Evolutionary conservation across 1,140 invertebrate genomes (phyloP).

Genomic region (Apis laboriosa): DNA sequence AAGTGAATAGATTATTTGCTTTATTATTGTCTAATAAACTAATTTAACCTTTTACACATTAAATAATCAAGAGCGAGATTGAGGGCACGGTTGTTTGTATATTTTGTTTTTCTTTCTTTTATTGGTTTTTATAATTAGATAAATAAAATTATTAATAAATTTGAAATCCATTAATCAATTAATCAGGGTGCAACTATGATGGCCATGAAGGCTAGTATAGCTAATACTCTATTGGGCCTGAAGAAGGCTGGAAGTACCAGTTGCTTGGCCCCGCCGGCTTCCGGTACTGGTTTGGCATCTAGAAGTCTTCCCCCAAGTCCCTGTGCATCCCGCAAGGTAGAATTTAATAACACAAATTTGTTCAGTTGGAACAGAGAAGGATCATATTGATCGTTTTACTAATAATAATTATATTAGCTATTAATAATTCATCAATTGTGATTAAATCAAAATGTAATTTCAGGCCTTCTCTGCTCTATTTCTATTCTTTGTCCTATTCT

Average conservation of each 20-base stretch:
- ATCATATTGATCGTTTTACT: conserved; percentile 1
- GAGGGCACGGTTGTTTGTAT: not conserved
- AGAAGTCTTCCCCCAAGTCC: conserved; percentile 90
- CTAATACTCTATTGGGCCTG: conserved; percentile 81
- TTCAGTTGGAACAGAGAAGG: conserved; percentile 54
- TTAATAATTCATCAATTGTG: not conserved
- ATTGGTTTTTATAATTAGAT: conserved; percentile 16
- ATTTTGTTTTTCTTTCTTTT: conserved; percentile 1
- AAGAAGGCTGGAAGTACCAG: conserved; percentile 84
- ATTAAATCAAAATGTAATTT: not conserved
- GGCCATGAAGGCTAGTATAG: conserved; percentile 81
- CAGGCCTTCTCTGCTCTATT: conserved; percentile 56
- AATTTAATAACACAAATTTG: conserved; percentile 64
- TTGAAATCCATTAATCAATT: conserved; percentile 73
- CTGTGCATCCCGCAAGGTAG: conserved; percentile 85
- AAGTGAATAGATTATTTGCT: conserved; percentile 32
- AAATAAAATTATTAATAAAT: conserved; percentile 60
- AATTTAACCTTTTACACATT: not conserved
- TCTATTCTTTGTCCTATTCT: conserved; percentile 17
- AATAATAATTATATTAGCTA: not conserved
- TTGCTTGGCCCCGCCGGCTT: conserved; percentile 83
- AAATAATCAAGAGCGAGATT: not conserved
- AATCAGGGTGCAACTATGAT: conserved; percentile 80
- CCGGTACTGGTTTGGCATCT: conserved; percentile 81
- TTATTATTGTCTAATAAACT: not conserved